phyloP scores from a whole-genome alignment of 2,113 vertebrate species.

The Lonchura striata region DNA sequence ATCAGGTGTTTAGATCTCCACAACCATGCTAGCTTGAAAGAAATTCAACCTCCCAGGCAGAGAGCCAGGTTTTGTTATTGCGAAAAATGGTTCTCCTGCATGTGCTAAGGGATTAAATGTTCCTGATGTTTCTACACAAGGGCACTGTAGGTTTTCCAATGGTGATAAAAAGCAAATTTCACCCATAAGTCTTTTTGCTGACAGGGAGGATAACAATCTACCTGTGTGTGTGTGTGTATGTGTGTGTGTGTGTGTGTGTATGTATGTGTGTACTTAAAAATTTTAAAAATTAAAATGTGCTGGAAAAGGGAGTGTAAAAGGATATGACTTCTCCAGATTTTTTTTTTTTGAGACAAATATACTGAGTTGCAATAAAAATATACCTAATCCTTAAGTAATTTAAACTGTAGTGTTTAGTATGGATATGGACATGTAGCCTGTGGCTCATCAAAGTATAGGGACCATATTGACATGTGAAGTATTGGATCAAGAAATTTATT shows the following conservation, averaged over 20 bases:
- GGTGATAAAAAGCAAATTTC: conserved; percentile 2
- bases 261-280: background rate
- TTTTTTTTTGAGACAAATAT: background rate
- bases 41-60: conserved; percentile 18
- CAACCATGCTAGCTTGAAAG: background rate
- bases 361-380: background rate
- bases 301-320: background rate
- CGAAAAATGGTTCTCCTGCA: background rate
- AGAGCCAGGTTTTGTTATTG: background rate
- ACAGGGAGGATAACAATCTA: background rate
- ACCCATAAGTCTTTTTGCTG: background rate
- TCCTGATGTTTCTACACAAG: conserved; percentile 12
- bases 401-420: background rate
- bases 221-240: background rate
- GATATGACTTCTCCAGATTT: background rate
- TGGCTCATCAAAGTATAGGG: background rate
- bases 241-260: background rate
- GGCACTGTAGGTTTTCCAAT: background rate
- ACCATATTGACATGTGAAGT: background rate
- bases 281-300: background rate
- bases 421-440: background rate
- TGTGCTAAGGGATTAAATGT: background rate
- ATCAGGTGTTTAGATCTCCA: background rate
- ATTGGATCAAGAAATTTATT: background rate
- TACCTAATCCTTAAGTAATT: background rate